Base-by-base conservation (phyloP, 2,113 vertebrate genomes). In the Pelvicachromis taeniatus region DNA sequence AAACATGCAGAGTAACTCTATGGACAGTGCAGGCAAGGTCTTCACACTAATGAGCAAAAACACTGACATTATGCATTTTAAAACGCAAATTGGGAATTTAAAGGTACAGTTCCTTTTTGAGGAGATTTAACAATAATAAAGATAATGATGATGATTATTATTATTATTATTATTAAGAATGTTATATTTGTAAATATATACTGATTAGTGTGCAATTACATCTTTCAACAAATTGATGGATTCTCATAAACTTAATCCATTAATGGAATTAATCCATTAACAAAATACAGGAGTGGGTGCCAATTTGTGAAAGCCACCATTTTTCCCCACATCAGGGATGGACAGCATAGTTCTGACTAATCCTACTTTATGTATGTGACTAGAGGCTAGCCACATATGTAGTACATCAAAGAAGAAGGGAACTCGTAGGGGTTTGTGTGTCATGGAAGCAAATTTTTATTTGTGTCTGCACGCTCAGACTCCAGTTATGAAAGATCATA, bases 1-100 rank as follows among this genome's bases (percentile, higher is more conserved):
- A 87, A 90, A 73, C 31, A 55, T 45, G 81, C 19, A 59, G 19
- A 85, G 75, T 83, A 81, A 58, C 56, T 85, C 82, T 70, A 83
- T 85, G 87, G 85, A 78, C 78, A 82, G 80, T 73, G 86, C 53
- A 77, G 78, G 75, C 83, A 68, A 52, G 33, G 40, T 29, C 16
- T 84, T 45, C 4, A 3, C 52, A 53, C 45, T 80, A 90, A 90
- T 82, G 82, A 89, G 80, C 79, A 10, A 31, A 59, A 78, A 78
- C 31, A 12, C 54, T 54, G 63, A 63, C 33, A 82, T 86, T 87
- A 58, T 19, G 48, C 12, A 73, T 84, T 55, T 61, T 33, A 40
- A 82, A 79, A 61, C 42, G 50, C 33, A 61, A 53, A 40, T 48
- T 13, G 14, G 33, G 56, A 50, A 79, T 65, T 68, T 23, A 65